A percentile compares a stretch with the other conserved stretches of the same genome.
These are phyloP conservation scores for Atlantisia rogersi DNA, from an alignment of 2,113 vertebrate genomes.

Conservation along the genomic window DNA sequence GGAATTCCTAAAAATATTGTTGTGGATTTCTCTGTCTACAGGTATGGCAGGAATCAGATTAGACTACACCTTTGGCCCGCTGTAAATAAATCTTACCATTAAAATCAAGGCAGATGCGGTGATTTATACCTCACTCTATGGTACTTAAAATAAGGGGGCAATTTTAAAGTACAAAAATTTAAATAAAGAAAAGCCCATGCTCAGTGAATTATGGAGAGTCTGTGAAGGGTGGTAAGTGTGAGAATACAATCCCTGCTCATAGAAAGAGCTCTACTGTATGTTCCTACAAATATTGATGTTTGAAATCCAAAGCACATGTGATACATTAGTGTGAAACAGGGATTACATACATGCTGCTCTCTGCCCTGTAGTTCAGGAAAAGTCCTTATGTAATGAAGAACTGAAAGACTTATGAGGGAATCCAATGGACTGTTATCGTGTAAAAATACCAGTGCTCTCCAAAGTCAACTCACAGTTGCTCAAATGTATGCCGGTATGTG, in stretches of 20 bases:
- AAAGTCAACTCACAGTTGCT: constrained; percentile 71
- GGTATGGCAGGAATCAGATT: neutral
- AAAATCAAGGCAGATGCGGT: neutral
- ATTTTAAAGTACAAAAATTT: constrained; percentile 19
- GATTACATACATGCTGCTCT: constrained; percentile 67
- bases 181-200: constrained; percentile 19
- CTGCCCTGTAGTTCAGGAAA: constrained; percentile 61
- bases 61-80: neutral
- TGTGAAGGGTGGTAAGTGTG: constrained; percentile 34
- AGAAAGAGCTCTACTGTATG: constrained; percentile 64
- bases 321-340: constrained; percentile 71
- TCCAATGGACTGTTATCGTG: constrained; percentile 71
- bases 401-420: constrained; percentile 70
- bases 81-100: neutral
- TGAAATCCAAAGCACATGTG: constrained; percentile 71
- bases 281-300: constrained; percentile 71
- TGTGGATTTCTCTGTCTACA: neutral
- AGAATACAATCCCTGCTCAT: constrained; percentile 30
- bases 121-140: neutral
- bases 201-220: constrained; percentile 57
- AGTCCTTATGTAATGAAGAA: constrained; percentile 71
- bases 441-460: constrained; percentile 66
- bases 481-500: constrained; percentile 56
- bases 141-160: constrained; percentile 24
- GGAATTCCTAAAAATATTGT: neutral